Conservation (phyloP, 2,113 vertebrate genomes). For the Mormyrus lacerda region DNA sequence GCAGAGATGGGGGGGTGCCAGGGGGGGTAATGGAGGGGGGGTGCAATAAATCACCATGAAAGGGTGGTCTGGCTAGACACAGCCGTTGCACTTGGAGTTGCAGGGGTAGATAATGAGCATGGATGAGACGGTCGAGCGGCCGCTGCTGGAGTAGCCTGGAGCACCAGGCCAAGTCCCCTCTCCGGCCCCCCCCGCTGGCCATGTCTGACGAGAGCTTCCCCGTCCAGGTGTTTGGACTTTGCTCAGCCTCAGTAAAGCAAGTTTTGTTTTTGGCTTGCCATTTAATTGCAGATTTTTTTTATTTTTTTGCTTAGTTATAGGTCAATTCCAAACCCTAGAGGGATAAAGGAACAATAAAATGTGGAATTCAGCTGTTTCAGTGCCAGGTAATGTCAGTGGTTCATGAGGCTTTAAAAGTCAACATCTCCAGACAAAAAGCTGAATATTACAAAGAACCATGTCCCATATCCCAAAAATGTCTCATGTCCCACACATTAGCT, state of each 20-base stretch:
- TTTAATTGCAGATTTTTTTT: background rate
- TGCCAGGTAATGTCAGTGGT: background rate
- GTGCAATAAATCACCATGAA: conserved; percentile 55
- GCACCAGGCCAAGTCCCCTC: background rate
- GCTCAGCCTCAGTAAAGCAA: background rate
- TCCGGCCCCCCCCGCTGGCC: background rate
- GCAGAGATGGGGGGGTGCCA: conserved; percentile 43
- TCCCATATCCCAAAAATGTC: background rate
- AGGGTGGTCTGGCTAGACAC: conserved; percentile 45
- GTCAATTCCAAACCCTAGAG: background rate
- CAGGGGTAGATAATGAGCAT: background rate
- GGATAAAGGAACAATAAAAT: background rate
- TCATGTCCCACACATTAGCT: background rate
- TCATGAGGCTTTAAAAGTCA: background rate
- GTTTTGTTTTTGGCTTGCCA: background rate
- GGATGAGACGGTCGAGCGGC: too few relatives aligned
- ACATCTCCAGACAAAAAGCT: background rate
- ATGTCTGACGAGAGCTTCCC: background rate
- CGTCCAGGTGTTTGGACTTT: background rate
- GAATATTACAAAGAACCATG: background rate
- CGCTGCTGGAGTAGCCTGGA: background rate
- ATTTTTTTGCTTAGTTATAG: background rate
- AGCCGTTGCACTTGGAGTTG: background rate
- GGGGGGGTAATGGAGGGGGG: conserved; percentile 31
- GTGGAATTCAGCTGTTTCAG: background rate